Evolutionary conservation across 2,113 vertebrate genomes (phyloP).

Genomic region (Peromyscus californicus): DNA sequence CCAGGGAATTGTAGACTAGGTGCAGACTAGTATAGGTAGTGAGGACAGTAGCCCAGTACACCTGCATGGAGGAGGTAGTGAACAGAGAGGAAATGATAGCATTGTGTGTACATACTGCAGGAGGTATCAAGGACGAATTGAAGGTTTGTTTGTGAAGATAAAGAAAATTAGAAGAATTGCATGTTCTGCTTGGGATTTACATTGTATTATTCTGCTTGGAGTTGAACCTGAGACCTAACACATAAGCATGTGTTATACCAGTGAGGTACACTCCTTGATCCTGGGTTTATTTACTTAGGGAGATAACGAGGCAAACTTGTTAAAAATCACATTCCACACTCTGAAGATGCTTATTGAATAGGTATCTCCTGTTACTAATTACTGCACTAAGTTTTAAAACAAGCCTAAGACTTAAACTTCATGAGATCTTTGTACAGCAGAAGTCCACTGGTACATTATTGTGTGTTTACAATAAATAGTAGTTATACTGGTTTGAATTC

Average conservation of each 20-base stretch:
- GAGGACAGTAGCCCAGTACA: not conserved
- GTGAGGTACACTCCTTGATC: too few relatives aligned
- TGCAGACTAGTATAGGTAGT: too few relatives aligned
- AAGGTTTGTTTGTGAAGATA: not conserved
- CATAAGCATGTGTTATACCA: not conserved
- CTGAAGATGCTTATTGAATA: not conserved
- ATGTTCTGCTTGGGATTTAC: not conserved
- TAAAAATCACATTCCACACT: rapidly evolving
- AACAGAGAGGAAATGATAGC: not conserved
- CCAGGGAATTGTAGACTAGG: not conserved
- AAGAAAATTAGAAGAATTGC: not conserved
- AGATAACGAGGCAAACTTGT: not conserved
- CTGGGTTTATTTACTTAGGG: not conserved
- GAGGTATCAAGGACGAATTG: not conserved
- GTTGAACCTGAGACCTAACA: not conserved
- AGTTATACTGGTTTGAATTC: not conserved
- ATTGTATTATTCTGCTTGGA: not conserved
- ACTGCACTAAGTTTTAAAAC: not conserved
- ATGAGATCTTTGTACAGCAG: not conserved
- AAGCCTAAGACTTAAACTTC: not conserved
- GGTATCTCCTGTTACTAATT: not conserved
- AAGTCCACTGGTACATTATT: not conserved
- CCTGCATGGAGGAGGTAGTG: not conserved
- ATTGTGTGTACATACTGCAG: not conserved
- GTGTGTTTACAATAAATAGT: not conserved